Evolutionary conservation across 2,113 vertebrate species (phyloP).

Genomic region (Odocoileus hemionus): DNA sequence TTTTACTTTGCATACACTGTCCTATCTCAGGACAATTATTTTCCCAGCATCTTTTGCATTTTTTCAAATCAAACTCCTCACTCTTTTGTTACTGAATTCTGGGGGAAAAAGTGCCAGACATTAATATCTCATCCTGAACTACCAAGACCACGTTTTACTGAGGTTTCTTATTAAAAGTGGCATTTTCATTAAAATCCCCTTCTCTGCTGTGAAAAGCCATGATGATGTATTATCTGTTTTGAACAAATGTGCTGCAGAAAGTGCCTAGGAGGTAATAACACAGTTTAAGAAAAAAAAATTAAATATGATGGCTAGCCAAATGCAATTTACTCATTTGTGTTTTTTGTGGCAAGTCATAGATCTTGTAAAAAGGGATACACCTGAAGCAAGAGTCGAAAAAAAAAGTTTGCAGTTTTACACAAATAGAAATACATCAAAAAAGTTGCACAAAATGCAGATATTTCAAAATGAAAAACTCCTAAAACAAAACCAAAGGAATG

Average conservation of each 20-base stretch:
- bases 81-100: conserved; percentile 57
- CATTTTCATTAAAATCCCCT: conserved; percentile 81
- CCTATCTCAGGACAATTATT: neutral
- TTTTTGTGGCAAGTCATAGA: conserved; percentile 56
- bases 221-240: conserved; percentile 67
- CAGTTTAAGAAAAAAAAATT: conserved; percentile 74
- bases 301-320: conserved; percentile 71
- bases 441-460: neutral
- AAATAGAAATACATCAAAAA: neutral
- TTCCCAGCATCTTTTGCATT: conserved; percentile 6
- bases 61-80: conserved; percentile 45
- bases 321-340: conserved; percentile 63
- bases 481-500: neutral
- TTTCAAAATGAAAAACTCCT: neutral
- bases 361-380: conserved; percentile 59
- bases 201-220: conserved; percentile 58
- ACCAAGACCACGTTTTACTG: conserved; percentile 66
- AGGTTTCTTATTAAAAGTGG: conserved; percentile 79
- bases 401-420: conserved; percentile 16
- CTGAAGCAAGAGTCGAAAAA: conserved; percentile 52
- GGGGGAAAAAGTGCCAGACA: conserved; percentile 26
- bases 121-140: conserved; percentile 72
- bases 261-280: conserved; percentile 73
- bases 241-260: conserved; percentile 28
- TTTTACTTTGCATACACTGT: neutral